Conservation (phyloP, 1,140 invertebrate genomes). For the Helicoverpa zea region DNA sequence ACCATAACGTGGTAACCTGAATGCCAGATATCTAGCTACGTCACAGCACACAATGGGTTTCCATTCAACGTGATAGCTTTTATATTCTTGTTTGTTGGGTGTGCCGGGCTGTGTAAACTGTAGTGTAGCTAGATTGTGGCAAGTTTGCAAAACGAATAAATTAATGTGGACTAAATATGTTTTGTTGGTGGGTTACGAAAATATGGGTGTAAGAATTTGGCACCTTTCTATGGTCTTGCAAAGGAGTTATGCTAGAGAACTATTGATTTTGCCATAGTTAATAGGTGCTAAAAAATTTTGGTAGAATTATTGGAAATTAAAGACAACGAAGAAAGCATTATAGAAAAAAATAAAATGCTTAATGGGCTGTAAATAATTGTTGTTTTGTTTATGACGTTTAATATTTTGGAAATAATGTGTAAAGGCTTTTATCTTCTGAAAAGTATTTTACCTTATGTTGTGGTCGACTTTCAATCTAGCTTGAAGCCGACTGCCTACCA, state of each 20-base stretch:
- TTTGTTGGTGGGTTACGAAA: slow-evolving; percentile 4
- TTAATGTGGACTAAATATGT: slow-evolving; percentile 38
- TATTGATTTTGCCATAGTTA: neutral
- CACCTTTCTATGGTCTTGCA: neutral
- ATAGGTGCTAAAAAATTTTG: neutral
- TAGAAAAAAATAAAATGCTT: no score
- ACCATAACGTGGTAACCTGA: slow-evolving; percentile 39
- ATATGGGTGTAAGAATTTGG: neutral
- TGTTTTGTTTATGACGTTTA: no score
- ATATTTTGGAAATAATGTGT: no score
- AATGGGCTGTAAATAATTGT: no score
- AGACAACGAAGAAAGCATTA: no score
- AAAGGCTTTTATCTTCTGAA: no score
- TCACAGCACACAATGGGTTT: slow-evolving; percentile 42
- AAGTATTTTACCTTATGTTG: no score
- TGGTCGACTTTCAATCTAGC: no score
- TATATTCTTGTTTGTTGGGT: slow-evolving; percentile 46
- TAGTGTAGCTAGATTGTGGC: slow-evolving; percentile 41
- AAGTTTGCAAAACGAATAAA: slow-evolving; percentile 33
- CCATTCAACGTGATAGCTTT: slow-evolving; percentile 47
- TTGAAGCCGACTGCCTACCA: no score
- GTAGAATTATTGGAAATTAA: neutral
- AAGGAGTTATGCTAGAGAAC: neutral
- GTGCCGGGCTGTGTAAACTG: slow-evolving; percentile 36
- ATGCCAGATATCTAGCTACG: slow-evolving; percentile 41